Evolutionary conservation across 1,140 invertebrate species (phyloP), one percentile per base, ranked within the genome.

Genomic region (Danaus plexippus): DNA sequence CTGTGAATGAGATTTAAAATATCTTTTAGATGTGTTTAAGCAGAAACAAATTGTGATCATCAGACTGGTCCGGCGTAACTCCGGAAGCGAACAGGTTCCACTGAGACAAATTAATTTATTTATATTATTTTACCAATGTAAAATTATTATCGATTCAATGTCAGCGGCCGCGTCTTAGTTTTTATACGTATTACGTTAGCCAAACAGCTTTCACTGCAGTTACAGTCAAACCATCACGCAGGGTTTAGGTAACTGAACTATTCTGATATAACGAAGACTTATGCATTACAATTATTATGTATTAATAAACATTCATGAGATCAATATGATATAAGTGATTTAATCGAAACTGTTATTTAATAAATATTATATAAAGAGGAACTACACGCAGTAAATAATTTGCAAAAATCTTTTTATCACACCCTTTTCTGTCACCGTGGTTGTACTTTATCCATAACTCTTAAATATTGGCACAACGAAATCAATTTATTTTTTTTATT

Each of bases 1-100:
- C 54, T 55, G 54, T 54, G 48, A 59, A 63, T 63, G 63, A 62
- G 46, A 63, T 64, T 61, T 58, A 63, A 49, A 63, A 68, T 54
- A 61, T 71, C 47, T 66, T 66, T 50, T 62, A 69, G 57, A 60
- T 63, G 47, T 59, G 65, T 64, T 65, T 50, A 62, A 69, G 75
- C 69, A 67, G 48, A 67, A 67, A 73, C 71, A 75, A 74, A 73
- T 80, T 75, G 55, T 52, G 62, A 64, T 59, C 63, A 66, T 57
- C 58, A 52, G 55, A 80, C 78, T 64, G 71, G 80, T 77, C 73
- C 57, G 50, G 75, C 67, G 82, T 85, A 85, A 85, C 69, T 77
- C 80, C 82, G 82, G 82, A 85, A 83, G 82, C 75, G 59, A 73
- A 83, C 82, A 67, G 73, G 82, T 82, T 80, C 59, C 55, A 65